phyloP scores from a whole-genome alignment of 2,113 vertebrate genomes.

The Zosterops japonicus region DNA sequence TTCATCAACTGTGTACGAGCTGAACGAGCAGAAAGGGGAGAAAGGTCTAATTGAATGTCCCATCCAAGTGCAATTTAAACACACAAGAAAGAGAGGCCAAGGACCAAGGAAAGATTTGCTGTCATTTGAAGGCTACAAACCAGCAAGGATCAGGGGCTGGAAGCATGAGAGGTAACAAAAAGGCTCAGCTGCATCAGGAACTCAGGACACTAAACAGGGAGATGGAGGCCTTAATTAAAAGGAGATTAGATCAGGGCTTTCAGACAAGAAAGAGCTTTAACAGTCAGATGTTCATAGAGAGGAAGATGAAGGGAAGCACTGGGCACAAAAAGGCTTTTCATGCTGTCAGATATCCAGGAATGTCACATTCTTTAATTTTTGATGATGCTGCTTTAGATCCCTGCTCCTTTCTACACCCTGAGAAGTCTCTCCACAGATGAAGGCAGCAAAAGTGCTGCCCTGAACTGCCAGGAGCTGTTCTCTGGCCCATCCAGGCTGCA shows the following conservation, averaged over 20 bases:
- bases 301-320: not conserved
- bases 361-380: not conserved
- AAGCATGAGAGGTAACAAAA: not conserved
- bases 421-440: not conserved
- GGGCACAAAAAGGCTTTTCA: not conserved
- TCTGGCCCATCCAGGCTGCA: not conserved
- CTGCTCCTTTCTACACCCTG: not conserved
- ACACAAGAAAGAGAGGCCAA: not conserved
- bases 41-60: slow-evolving; percentile 48
- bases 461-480: not conserved
- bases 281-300: not conserved
- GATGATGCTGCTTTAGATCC: not conserved
- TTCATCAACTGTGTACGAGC: slow-evolving; percentile 60
- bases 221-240: not conserved
- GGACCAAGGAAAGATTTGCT: not conserved
- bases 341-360: not conserved
- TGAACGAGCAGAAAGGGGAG: slow-evolving; percentile 63
- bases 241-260: not conserved
- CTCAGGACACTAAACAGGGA: not conserved
- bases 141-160: not conserved
- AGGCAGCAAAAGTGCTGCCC: not conserved
- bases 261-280: not conserved
- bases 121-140: not conserved
- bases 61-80: not conserved
- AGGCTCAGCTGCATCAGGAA: not conserved